Base-by-base conservation (phyloP, 2,888 invertebrate genomes). In the Parapristionchus giblindavisi region DNA sequence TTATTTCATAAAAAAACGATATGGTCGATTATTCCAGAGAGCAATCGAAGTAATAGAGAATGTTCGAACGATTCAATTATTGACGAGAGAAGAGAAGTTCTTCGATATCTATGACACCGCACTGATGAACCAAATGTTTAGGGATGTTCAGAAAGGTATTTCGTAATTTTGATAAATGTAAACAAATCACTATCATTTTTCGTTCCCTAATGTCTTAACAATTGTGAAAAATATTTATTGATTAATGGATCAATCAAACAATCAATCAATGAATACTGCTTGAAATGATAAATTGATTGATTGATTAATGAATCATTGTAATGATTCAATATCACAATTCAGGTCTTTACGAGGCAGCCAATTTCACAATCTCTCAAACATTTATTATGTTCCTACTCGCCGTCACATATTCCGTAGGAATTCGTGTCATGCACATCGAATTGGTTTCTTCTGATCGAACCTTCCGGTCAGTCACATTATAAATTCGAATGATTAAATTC, bases 41-140 rank as follows among this genome's bases (percentile, higher is more conserved):
- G 89, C 89, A 21, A 87, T 88, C 54, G 90, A 90, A 79, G 88
- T 88, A 29, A 87, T 90, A 60, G 89, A 89, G 78, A 89, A 89
- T 71, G 88, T 90, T 5, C 80, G 88, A 73, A 89, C 89, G 4
- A 89, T 90, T 14, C 89, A 89, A 40, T 83, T 89, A 29, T 80
- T 90, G 36, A 88, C 88, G 6, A 83, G 88, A 77, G 89, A 89
- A 73, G 80, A 81, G 27, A 76, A 82, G 32, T 89, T 89, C 81
- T 84, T 85, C 70, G 81, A 87, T 5, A 84, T 83, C 74, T 89
- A 88, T 76, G 75, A 80, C 61, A 73, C 75, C 14, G 76, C 80
- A 24, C 77, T 79, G 40, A 78, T 81, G 40, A 76, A 77, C 58
- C 80, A 83, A 51, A 80, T 81, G 63, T 58, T 77, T 48, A 72